Evolutionary conservation across 2,888 invertebrate species (phyloP), one percentile per base, ranked within the genome.

Genomic region (Pseudanteris insignis): DNA sequence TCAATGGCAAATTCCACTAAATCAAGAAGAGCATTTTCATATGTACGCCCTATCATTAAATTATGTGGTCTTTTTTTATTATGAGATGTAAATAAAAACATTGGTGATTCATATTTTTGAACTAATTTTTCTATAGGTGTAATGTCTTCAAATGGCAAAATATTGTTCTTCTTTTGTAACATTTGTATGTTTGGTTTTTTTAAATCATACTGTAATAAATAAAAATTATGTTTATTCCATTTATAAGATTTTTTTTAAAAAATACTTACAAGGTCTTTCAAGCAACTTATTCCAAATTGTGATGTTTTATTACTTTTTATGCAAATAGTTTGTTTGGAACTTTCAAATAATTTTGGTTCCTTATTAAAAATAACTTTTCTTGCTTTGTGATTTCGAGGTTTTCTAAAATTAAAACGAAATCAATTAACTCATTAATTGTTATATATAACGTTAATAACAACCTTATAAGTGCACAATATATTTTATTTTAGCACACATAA

Each of bases 51-150:
- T 44, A 97, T 77, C 18, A 96, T 83, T 32, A 98, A 80, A 81
- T 96, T 97, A 75, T 96, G 87, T 0, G 97, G 97, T 8, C 96
- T 84, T 77, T 99, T 99, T 81, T 99, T 99, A 40, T 90, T 92
- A 74, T 96, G 92, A 1, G 92, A 91, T 2, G 91, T 94, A 75
- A 96, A 90, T 64, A 92, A 86, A 81, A 99, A 99, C 15, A 98
- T 79, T 0, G 96, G 88, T 8, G 93, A 86, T 80, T 98, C 94
- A 75, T 90, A 87, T 80, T 95, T 96, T 70, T 86, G 85, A 28
- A 90, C 87, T 86, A 84, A 73, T 84, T 87, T 77, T 81, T 87
- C 92, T 65, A 63, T 48, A 8, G 91, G 88, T 0, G 90, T 87
- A 0, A 88, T 84, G 82, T 97, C 91, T 82, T 98, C 98, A 81